Percentiles rank a stretch among this genome's conserved stretches.
These are phyloP conservation scores for Cossypha niveicapilla DNA, from an alignment of 2,797 vertebrate genomes.

Conservation along the genomic window DNA sequence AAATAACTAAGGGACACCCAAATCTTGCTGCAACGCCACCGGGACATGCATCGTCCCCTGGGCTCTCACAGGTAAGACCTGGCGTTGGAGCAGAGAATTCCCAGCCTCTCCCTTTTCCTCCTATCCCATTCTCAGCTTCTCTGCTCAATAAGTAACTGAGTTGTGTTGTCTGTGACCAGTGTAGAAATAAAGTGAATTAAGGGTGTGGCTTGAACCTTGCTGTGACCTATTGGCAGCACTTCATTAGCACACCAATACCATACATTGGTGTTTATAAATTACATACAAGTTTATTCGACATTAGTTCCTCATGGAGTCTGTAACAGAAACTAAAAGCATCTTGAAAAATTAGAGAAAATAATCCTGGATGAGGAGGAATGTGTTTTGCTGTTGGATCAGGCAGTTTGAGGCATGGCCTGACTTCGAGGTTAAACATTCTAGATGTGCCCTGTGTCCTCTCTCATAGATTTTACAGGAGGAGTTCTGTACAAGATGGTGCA, in stretches of 20 bases:
- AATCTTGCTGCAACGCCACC: constrained; percentile 91
- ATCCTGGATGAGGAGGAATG: background rate
- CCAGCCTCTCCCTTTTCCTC: background rate
- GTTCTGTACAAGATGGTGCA: background rate
- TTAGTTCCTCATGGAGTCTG: background rate
- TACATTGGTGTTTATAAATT: background rate
- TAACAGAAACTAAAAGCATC: background rate
- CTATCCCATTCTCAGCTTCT: background rate
- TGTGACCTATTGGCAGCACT: accelerated
- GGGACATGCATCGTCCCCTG: constrained; percentile 90
- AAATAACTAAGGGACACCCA: constrained; percentile 95
- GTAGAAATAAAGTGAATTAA: background rate
- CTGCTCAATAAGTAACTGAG: background rate
- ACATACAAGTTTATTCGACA: background rate
- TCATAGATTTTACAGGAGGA: background rate
- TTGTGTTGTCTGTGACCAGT: background rate
- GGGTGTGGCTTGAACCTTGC: background rate
- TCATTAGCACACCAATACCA: background rate
- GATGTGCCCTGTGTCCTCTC: background rate
- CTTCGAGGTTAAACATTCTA: background rate
- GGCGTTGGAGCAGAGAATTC: background rate
- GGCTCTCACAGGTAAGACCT: constrained; percentile 94
- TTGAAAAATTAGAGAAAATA: background rate
- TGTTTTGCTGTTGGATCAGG: background rate
- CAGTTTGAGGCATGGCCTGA: background rate